Evolutionary conservation across 2,113 vertebrate genomes (phyloP).

Genomic region (Capra hircus): DNA sequence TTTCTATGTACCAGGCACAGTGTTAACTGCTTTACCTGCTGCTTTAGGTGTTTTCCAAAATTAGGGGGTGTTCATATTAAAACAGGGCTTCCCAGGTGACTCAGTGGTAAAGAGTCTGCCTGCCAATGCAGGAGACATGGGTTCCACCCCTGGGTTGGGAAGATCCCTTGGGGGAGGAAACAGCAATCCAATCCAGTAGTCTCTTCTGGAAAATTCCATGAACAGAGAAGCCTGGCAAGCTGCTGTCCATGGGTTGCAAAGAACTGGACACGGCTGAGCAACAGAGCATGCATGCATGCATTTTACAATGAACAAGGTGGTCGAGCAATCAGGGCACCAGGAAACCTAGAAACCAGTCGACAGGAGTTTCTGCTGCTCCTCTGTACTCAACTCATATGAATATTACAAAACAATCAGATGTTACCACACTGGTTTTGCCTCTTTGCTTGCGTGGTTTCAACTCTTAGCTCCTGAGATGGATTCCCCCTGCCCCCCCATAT

Average conservation of each 20-base stretch:
- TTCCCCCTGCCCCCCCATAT: accelerated
- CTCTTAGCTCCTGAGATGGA: neutral
- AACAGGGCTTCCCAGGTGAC: neutral
- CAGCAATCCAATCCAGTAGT: neutral
- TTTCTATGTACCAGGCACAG: neutral
- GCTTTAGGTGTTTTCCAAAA: neutral
- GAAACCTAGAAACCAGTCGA: neutral
- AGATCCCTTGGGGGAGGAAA: neutral
- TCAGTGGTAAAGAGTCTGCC: neutral
- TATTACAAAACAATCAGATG: neutral
- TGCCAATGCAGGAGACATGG: neutral
- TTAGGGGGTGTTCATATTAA: neutral
- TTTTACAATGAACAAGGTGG: neutral
- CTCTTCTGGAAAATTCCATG: neutral
- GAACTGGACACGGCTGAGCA: neutral
- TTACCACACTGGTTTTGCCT: neutral
- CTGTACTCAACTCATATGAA: neutral
- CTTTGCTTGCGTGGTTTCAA: neutral
- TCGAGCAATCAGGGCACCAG: neutral
- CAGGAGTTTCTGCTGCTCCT: neutral
- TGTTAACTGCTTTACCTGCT: neutral
- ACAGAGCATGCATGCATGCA: neutral
- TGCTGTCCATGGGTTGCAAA: neutral
- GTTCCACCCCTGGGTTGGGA: neutral
- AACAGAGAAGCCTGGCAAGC: neutral